Conservation (phyloP, 2,113 vertebrate genomes). For the Xyliphius kryptos region DNA sequence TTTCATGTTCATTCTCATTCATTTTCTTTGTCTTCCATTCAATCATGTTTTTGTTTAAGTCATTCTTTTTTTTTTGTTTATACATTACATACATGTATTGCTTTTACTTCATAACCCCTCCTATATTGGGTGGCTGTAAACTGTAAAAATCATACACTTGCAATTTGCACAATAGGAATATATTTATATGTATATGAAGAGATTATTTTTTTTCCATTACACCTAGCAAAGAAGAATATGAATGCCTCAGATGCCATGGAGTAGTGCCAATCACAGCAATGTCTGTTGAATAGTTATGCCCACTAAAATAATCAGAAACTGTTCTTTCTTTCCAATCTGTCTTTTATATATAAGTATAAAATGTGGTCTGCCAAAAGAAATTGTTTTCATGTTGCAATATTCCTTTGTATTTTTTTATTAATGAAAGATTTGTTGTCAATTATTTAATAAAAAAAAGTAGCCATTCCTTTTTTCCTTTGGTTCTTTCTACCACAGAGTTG, state of each 20-base stretch:
- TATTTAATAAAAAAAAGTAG: constrained; percentile 32
- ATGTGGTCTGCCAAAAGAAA: constrained; percentile 33
- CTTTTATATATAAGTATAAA: constrained; percentile 26
- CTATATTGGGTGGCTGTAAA: constrained; percentile 36
- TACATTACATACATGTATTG: constrained; percentile 16
- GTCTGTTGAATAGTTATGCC: background rate
- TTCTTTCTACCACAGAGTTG: background rate
- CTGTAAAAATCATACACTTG: constrained; percentile 47
- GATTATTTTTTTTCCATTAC: constrained; percentile 41
- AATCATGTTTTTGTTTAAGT: background rate
- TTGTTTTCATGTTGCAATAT: constrained; percentile 31
- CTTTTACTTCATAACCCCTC: constrained; percentile 36
- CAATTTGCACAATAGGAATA: constrained; percentile 65
- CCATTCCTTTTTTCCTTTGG: constrained; percentile 3
- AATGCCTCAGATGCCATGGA: constrained; percentile 2
- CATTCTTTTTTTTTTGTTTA: no score
- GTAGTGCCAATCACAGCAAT: background rate
- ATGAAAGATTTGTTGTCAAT: constrained; percentile 30
- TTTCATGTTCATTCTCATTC: no score
- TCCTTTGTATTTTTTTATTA: constrained; percentile 37
- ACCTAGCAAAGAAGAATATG: constrained; percentile 25
- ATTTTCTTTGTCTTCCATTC: constrained; percentile 10
- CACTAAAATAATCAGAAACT: constrained; percentile 7
- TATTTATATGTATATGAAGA: constrained; percentile 64
- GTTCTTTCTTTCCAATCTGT: constrained; percentile 12